phyloP scores from a whole-genome alignment of 2,113 vertebrate genomes.

The Clupea harengus region DNA sequence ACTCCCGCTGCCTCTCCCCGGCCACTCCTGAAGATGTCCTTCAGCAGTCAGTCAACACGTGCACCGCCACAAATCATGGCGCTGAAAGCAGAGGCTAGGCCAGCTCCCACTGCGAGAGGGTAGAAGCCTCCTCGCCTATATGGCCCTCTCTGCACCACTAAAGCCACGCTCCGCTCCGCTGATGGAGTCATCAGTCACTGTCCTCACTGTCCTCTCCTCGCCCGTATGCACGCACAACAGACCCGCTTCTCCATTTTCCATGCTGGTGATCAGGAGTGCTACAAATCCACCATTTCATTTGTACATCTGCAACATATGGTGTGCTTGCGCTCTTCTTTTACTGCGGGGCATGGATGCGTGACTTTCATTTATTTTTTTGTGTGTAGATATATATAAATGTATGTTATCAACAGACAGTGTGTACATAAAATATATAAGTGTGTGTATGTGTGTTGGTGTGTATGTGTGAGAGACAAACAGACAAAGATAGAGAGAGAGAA shows the following conservation, averaged over 20 bases:
- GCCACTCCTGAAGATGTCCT: background rate
- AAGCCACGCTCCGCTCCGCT: background rate
- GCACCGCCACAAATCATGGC: slow-evolving; percentile 1
- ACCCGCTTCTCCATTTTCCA: background rate
- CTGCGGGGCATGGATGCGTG: background rate
- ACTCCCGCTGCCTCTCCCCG: background rate
- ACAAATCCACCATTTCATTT: background rate
- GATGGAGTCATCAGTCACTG: background rate
- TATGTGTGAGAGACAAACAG: background rate
- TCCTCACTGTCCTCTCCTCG: background rate
- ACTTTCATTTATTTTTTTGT: background rate
- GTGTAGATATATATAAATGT: background rate
- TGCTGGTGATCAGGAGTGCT: background rate
- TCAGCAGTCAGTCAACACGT: slow-evolving; percentile 21
- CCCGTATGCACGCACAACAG: background rate
- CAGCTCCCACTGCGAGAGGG: background rate
- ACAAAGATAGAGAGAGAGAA: background rate
- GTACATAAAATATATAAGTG: background rate
- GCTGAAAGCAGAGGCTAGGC: background rate
- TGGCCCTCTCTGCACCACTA: background rate
- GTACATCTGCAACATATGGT: background rate
- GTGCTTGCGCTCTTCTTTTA: background rate
- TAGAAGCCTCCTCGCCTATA: background rate
- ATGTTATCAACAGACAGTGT: background rate
- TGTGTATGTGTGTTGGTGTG: background rate